These are phyloP conservation scores for Ivindomyrus marchei DNA, from an alignment of 2,113 vertebrate species.

Conservation along the genomic window DNA sequence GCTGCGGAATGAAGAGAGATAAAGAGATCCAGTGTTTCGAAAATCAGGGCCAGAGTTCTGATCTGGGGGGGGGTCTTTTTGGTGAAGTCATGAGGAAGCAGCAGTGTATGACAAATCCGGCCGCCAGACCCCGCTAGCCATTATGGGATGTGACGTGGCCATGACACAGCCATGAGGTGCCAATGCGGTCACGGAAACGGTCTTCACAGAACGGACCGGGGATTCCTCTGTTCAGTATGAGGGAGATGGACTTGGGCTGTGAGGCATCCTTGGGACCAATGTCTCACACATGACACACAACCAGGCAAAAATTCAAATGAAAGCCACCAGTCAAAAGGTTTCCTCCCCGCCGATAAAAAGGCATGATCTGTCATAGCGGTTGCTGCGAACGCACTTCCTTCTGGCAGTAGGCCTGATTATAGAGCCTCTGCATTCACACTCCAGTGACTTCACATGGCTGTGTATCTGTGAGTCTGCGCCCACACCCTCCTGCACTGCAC, in stretches of 20 bases:
- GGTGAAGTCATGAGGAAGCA: constrained; percentile 3
- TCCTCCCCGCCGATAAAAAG: neutral
- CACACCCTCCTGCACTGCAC: neutral
- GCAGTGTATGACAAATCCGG: neutral
- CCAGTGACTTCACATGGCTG: neutral
- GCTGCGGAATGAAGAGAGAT: neutral
- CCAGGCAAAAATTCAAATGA: neutral
- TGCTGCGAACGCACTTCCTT: neutral
- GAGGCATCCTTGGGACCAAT: neutral
- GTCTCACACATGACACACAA: neutral
- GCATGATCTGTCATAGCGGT: neutral
- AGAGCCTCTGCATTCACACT: neutral
- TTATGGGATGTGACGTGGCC: neutral
- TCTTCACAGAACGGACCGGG: neutral
- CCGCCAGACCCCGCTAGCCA: neutral
- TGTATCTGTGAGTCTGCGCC: neutral
- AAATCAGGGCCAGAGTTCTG: neutral
- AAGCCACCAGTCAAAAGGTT: neutral
- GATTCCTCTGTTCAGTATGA: neutral
- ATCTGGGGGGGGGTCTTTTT: neutral
- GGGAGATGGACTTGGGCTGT: neutral
- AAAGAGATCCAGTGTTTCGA: neutral
- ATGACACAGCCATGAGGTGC: neutral
- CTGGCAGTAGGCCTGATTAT: neutral
- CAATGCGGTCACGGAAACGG: neutral